phyloP scores from a whole-genome alignment of 2,797 vertebrate genomes.

The Onychomys torridus region DNA sequence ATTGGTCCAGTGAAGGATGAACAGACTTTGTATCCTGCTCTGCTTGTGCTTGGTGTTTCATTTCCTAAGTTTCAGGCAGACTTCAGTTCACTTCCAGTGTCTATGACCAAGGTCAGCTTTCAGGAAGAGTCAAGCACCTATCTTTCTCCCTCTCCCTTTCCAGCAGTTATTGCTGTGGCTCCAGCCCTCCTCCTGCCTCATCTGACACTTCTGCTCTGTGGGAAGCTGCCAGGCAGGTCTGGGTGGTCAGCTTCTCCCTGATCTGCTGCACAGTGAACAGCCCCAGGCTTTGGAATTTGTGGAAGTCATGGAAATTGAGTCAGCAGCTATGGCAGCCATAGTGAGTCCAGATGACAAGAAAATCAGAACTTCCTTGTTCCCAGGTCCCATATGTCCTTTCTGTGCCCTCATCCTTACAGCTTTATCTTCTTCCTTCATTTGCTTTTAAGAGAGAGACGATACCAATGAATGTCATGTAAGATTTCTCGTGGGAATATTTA shows the following conservation, averaged over 20 bases:
- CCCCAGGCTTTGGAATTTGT: background rate
- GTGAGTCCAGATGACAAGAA: too few relatives aligned
- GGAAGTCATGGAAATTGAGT: background rate
- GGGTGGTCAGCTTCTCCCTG: accelerated
- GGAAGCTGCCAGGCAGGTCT: too few relatives aligned
- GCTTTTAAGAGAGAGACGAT: background rate
- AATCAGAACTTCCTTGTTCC: background rate
- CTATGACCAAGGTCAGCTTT: background rate
- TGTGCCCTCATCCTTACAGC: background rate
- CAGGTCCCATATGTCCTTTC: background rate
- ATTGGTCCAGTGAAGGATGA: background rate
- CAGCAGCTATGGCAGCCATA: too few relatives aligned
- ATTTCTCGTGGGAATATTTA: background rate
- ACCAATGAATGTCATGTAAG: background rate
- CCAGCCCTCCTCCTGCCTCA: background rate
- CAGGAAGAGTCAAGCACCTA: accelerated
- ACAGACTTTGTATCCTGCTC: background rate
- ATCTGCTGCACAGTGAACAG: background rate
- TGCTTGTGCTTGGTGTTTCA: background rate
- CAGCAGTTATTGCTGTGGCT: background rate
- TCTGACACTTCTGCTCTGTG: background rate
- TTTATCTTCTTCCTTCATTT: background rate
- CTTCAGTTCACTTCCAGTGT: background rate
- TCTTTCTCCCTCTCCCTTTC: background rate
- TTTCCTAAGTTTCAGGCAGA: background rate